These are phyloP conservation scores for Poeciliopsis presidionis DNA, from an alignment of 2,797 vertebrate genomes.

Conservation along the genomic window DNA sequence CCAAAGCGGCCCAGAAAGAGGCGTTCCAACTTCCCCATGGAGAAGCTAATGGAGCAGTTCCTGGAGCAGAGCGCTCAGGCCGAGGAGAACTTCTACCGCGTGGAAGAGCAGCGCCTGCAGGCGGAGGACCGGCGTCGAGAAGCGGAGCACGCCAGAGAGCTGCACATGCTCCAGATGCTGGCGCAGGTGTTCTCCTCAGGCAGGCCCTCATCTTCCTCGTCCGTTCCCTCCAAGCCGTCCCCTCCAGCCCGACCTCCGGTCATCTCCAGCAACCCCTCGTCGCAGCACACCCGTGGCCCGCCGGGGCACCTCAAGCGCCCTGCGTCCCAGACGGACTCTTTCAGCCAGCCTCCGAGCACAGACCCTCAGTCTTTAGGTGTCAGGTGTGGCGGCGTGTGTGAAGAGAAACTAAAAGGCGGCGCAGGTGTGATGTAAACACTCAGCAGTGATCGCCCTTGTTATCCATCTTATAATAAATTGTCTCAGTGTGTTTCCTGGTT, in stretches of 20 bases:
- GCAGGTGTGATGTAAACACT: slow-evolving; percentile 16
- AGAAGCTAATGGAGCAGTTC: slow-evolving; percentile 92
- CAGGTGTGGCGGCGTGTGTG: slow-evolving; percentile 37
- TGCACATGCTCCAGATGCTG: slow-evolving; percentile 92
- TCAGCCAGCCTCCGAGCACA: slow-evolving; percentile 46
- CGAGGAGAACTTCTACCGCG: slow-evolving; percentile 88
- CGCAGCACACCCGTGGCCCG: slow-evolving; percentile 60
- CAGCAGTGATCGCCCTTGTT: neutral
- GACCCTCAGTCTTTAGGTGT: slow-evolving; percentile 71
- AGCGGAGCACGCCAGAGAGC: slow-evolving; percentile 86
- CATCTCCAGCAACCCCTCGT: slow-evolving; percentile 68
- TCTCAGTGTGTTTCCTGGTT: neutral
- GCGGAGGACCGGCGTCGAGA: slow-evolving; percentile 88
- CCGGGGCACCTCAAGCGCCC: slow-evolving; percentile 70
- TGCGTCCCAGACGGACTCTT: slow-evolving; percentile 64
- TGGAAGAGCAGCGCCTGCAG: slow-evolving; percentile 89
- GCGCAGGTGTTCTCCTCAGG: slow-evolving; percentile 88
- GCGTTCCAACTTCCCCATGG: slow-evolving; percentile 85
- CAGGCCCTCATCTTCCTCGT: slow-evolving; percentile 62
- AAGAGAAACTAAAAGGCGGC: slow-evolving; percentile 25
- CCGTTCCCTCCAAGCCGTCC: slow-evolving; percentile 50
- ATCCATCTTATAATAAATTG: neutral
- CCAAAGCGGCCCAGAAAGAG: slow-evolving; percentile 85
- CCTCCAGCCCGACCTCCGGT: slow-evolving; percentile 56
- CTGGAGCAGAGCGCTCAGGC: slow-evolving; percentile 90